Conservation (phyloP, 2,888 invertebrate species). For the Ennomos erosarius region DNA sequence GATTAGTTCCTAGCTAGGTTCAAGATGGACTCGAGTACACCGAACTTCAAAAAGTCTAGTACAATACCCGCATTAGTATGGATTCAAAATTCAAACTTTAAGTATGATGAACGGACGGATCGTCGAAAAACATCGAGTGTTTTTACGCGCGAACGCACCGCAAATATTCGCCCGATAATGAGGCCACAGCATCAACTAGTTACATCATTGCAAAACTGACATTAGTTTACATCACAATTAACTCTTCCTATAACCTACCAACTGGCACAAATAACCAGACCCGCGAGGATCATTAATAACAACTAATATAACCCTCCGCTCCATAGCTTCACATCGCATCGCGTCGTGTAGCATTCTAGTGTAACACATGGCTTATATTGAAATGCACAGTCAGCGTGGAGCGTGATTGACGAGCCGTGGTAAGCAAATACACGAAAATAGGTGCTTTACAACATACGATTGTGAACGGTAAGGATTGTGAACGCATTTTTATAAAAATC, state of each 20-base stretch:
- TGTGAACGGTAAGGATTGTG: not conserved
- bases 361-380: slow-evolving; percentile 64
- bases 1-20: too few species aligned
- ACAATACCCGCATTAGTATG: too few species aligned
- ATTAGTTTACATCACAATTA: slow-evolving; percentile 15
- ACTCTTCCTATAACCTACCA: slow-evolving; percentile 15
- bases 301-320: slow-evolving; percentile 28
- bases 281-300: slow-evolving; percentile 35
- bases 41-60: too few species aligned
- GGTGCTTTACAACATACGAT: slow-evolving; percentile 59
- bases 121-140: too few species aligned
- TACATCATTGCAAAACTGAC: not conserved
- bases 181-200: too few species aligned
- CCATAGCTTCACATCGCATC: slow-evolving; percentile 24
- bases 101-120: too few species aligned
- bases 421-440: slow-evolving; percentile 70
- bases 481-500: not conserved
- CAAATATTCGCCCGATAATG: too few species aligned
- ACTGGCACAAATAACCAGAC: slow-evolving; percentile 18
- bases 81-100: too few species aligned
- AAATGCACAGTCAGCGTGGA: slow-evolving; percentile 80
- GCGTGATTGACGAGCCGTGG: slow-evolving; percentile 83
- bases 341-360: slow-evolving; percentile 38
- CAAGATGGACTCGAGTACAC: too few species aligned
- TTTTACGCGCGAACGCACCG: too few species aligned